Conservation (phyloP, 2,113 vertebrate species). For the Zosterops borbonicus region DNA sequence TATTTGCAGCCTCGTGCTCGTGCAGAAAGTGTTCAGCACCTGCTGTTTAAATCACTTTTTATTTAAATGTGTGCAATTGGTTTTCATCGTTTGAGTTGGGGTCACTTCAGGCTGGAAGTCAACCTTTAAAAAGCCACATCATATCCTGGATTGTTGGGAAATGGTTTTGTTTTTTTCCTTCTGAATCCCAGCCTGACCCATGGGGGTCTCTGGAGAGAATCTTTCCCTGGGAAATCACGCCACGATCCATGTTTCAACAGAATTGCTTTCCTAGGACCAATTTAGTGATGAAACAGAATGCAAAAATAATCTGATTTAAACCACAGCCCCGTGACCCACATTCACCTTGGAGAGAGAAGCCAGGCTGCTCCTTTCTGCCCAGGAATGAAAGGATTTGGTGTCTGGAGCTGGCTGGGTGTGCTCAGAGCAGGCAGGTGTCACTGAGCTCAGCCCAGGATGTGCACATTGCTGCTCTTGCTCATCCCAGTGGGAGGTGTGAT, state of each 20-base stretch:
- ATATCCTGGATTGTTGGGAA: fast-evolving
- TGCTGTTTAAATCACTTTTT: too few relatives aligned
- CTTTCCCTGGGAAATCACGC: neutral
- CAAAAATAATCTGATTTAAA: neutral
- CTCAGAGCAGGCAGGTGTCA: neutral
- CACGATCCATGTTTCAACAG: fast-evolving
- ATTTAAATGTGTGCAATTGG: neutral
- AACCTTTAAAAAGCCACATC: neutral
- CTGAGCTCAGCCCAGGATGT: neutral
- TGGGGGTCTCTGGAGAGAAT: fast-evolving
- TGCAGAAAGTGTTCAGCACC: too few relatives aligned
- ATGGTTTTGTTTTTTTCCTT: neutral
- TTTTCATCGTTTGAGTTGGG: neutral
- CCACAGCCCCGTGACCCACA: neutral
- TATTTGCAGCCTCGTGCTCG: too few relatives aligned
- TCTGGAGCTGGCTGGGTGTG: fast-evolving
- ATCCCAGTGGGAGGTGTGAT: neutral
- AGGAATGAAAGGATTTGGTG: neutral
- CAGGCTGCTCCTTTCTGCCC: neutral
- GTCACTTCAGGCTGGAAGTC: neutral
- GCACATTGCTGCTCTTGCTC: neutral
- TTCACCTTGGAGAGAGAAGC: neutral
- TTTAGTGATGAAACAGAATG: neutral
- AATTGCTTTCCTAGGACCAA: neutral
- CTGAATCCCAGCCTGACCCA: fast-evolving